Evolutionary conservation across 1,140 invertebrate genomes (phyloP), one percentile per base, ranked within the genome.

Genomic region (Platorchestia sp.): DNA sequence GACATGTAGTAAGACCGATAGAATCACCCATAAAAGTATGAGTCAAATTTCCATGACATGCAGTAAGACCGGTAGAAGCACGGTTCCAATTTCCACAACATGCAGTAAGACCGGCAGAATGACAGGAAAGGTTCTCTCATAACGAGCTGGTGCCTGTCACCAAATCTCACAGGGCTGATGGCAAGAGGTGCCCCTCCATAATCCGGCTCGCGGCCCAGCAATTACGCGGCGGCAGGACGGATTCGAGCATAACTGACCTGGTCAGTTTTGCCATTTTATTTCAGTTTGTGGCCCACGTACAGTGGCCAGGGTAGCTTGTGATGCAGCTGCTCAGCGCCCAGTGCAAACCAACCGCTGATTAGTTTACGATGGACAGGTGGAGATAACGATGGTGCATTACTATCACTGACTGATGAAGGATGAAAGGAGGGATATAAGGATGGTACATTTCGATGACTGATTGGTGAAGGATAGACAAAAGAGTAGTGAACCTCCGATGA

Each of bases 191-290:
- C 14, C 59, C 1, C 59, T 3, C 14, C 59, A 19, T 89, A 89
- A 89, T 89, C 87, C 87, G 41, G 0, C 87, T 27, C 41, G n/a
- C 27, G 40, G 75, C 59, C 36, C 45, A 44, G 42, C 43, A 86
- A 42, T 44, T 95, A 43, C 41, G 47, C 45, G 40, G 22, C 43
- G 41, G 45, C 0, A 36, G 22, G 14, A 27, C 45, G 40, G 43
- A 95, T 45, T 0, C 6, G 27, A 59, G 45, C 0, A 0, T 40
- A 89, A 43, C 36, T 45, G 95, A 44, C 86, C 59, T 19, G n/a
- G 41, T 41, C n/a, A 45, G 89, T 47, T 86, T 89, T 95, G 75
- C n/a, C 43, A 45, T 45, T 95, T 45, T 95, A 42, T 95, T 75
- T 45, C 87, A n/a, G 43, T 47, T 90, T 47, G 53, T 90, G 87